Percentiles rank a stretch among this genome's conserved stretches.
Evolutionary conservation across 2,113 vertebrate genomes (phyloP).

Genomic region (Tetraodon nigroviridis): DNA sequence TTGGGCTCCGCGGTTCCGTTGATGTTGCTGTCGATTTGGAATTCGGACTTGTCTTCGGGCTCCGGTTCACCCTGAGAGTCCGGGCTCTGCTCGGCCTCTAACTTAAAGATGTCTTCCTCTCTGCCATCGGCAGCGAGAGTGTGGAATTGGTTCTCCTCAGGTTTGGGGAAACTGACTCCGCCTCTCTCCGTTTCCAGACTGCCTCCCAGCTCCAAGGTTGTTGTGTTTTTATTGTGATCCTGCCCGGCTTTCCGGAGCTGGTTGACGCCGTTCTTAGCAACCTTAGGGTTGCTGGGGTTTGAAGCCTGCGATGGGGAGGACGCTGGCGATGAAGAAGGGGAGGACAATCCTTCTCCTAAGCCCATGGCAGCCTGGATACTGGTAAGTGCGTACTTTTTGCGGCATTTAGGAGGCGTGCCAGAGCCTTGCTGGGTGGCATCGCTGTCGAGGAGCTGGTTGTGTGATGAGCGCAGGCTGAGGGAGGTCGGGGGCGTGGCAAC

Average conservation of each 20-base stretch:
- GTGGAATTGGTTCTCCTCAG: conserved; percentile 44
- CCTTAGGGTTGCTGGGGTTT: conserved; percentile 83
- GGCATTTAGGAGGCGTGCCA: conserved; percentile 89
- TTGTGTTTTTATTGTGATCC: conserved; percentile 90
- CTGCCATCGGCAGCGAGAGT: conserved; percentile 56
- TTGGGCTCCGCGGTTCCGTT: conserved; percentile 32
- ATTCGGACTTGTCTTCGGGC: conserved; percentile 30
- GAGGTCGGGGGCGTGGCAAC: conserved; percentile 85
- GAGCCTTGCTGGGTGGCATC: conserved; percentile 83
- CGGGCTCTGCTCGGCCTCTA: conserved; percentile 23
- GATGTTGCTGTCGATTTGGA: conserved; percentile 37
- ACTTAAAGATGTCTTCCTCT: conserved; percentile 45
- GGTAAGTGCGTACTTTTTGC: conserved; percentile 92
- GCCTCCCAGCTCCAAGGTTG: conserved; percentile 56
- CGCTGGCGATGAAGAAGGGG: conserved; percentile 54
- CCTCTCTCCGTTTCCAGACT: not conserved
- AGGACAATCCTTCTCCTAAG: conserved; percentile 76
- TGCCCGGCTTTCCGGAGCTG: conserved; percentile 93
- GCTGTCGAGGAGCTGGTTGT: conserved; percentile 88
- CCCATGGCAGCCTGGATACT: conserved; percentile 96
- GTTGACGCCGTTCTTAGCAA: conserved; percentile 94
- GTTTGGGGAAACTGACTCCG: not conserved
- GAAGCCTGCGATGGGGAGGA: conserved; percentile 41
- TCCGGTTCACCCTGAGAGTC: conserved; percentile 21
- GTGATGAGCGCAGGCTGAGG: conserved; percentile 90